Base-by-base conservation (phyloP, 2,113 vertebrate species). In the Solea solea region DNA sequence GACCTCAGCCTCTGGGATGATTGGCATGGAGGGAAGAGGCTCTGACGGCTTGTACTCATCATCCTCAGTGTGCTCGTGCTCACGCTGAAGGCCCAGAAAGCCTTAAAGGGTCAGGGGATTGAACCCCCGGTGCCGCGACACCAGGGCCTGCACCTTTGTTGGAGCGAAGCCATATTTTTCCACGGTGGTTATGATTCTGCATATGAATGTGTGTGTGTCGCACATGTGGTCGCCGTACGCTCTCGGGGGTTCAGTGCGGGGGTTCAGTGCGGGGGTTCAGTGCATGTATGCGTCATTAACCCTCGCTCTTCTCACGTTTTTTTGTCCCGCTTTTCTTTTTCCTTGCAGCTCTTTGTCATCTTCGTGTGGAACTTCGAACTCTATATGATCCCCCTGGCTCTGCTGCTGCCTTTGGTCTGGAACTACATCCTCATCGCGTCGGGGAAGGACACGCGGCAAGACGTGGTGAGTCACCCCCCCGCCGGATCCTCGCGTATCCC, bases 311-410 rank as follows among this genome's bases (percentile, higher is more conserved):
- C 61, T 40, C 44, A 21, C 8, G 54, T 79, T n/a, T 79, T n/a
- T 85, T 62, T 69, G 42, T 77, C 74, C 72, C 57, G 21, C 15
- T 65, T 82, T 73, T 82, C 62, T 70, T 67, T 57, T 11, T 16
- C 59, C 79, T 73, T 82, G 57, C 65, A 99, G 98, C 90, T 99
- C 89, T 99, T 98, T 83, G 94, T 98, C 74, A 82, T 98, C 71
- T 93, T 96, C 58, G 96, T 98, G 76, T 99, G 97, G 98, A 99
- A 99, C 94, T 99, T 99, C 91, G 97, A 99, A 90, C 93, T 98
- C 90, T 99, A 97, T 89, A 97, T 98, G 97, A 94, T 98, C 89
- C 97, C 97, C 1, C 88, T 99, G 92, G 92, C 92, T 72, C 87
- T 99, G 88, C 89, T 99, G 90, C 86, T 96, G 72, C 94, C 96